These are phyloP conservation scores for Enoplolaimus lenunculus DNA, from an alignment of 2,888 invertebrate genomes.

Conservation along the genomic window DNA sequence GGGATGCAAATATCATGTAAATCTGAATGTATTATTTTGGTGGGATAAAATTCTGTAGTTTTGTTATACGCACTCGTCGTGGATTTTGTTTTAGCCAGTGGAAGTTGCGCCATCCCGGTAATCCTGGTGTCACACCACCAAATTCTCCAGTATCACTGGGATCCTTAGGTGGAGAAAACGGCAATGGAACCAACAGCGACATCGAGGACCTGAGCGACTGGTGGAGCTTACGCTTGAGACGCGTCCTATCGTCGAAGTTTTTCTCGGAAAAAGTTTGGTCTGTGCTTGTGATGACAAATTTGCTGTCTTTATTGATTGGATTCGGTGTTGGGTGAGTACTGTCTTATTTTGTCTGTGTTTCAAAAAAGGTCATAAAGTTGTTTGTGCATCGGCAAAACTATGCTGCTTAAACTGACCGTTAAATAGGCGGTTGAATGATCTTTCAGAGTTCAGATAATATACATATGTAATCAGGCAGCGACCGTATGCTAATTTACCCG, in stretches of 20 bases:
- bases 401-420: no score
- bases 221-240: background rate
- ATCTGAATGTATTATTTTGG: no score
- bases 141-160: background rate
- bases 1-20: no score
- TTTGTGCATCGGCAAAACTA: no score
- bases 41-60: no score
- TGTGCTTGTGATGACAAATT: conserved; percentile 73
- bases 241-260: conserved; percentile 16
- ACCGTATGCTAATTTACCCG: no score
- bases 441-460: no score
- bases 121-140: conserved; percentile 16
- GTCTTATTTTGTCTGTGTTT: no score
- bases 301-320: conserved; percentile 72
- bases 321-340: conserved; percentile 68
- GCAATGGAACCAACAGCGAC: background rate
- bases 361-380: no score
- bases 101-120: background rate
- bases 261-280: conserved; percentile 78
- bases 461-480: no score
- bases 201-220: background rate
- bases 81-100: background rate
- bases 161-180: background rate
- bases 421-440: no score
- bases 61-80: no score